phyloP scores from a whole-genome alignment of 1,140 invertebrate genomes.

The Thaumetopoea pityocampa region DNA sequence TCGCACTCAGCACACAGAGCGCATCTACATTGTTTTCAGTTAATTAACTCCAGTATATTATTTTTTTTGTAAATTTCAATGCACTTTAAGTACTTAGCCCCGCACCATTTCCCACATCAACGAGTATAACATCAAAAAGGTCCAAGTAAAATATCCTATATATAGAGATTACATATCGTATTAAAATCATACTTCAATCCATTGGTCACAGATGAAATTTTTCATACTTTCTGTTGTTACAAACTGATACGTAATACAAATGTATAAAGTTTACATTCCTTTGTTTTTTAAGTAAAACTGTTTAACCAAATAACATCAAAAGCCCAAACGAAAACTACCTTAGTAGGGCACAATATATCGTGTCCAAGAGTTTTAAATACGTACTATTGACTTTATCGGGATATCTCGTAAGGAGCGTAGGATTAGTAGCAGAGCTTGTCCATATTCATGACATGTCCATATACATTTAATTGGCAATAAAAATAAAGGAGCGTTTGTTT shows the following conservation, averaged over 20 bases:
- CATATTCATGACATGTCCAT: slow-evolving; percentile 5
- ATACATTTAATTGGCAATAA: not conserved
- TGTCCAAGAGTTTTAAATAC: slow-evolving; percentile 14
- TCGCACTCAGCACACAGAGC: no score
- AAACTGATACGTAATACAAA: not conserved
- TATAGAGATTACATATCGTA: slow-evolving; percentile 8
- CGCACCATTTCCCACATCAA: no score
- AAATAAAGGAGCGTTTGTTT: not conserved
- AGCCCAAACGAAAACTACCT: slow-evolving; percentile 8
- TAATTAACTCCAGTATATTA: no score
- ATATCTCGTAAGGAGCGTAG: slow-evolving; percentile 5
- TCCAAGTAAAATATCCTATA: slow-evolving; percentile 2
- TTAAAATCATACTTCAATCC: slow-evolving; percentile 13
- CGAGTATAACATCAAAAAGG: slow-evolving; percentile 5
- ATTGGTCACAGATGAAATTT: slow-evolving; percentile 10
- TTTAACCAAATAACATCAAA: slow-evolving; percentile 4
- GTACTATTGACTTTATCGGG: slow-evolving; percentile 13
- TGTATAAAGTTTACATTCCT: slow-evolving; percentile 2
- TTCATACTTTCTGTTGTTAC: slow-evolving; percentile 7
- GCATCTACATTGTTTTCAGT: no score
- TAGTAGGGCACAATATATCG: slow-evolving; percentile 16
- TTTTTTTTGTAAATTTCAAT: no score
- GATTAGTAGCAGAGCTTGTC: slow-evolving; percentile 2
- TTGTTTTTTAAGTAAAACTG: slow-evolving; percentile 1
- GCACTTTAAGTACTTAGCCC: no score